phyloP scores from a whole-genome alignment of 2,888 invertebrate genomes.

The Tortrix viridana region DNA sequence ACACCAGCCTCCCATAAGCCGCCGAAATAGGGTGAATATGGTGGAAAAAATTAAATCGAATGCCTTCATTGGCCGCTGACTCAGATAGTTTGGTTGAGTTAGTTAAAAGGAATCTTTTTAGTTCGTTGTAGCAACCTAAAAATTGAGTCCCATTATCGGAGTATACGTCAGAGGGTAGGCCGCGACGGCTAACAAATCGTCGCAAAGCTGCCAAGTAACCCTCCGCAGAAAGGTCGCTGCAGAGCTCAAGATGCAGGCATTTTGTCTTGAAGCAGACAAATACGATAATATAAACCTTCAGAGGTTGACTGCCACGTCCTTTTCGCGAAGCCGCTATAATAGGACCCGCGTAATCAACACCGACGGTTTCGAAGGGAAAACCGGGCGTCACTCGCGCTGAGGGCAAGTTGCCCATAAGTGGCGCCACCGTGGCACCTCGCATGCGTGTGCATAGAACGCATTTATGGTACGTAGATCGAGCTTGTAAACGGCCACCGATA shows the following conservation, averaged over 20 bases:
- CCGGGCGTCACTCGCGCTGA: neutral
- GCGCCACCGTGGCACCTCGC: neutral
- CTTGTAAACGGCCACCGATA: neutral
- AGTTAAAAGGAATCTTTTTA: neutral
- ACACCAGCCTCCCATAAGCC: slow-evolving; percentile 43
- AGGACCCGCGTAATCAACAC: slow-evolving; percentile 1
- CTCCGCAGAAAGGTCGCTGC: slow-evolving; percentile 1
- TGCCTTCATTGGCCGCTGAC: neutral
- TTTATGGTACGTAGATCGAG: neutral
- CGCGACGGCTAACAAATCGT: neutral
- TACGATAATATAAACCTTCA: slow-evolving; percentile 39
- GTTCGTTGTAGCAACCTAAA: neutral
- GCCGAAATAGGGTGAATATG: slow-evolving; percentile 46
- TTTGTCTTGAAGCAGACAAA: slow-evolving; percentile 43
- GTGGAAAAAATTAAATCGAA: slow-evolving; percentile 44
- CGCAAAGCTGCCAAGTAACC: slow-evolving; percentile 7
- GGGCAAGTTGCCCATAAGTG: slow-evolving; percentile 1
- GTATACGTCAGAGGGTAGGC: neutral
- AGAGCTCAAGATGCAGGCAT: slow-evolving; percentile 45
- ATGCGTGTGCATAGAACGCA: neutral
- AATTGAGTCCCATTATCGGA: slow-evolving; percentile 2
- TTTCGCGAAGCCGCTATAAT: neutral
- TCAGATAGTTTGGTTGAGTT: neutral
- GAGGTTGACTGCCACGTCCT: neutral
- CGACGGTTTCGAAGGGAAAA: neutral